Conservation (phyloP, 2,888 invertebrate species). For the Cerastoderma edule region DNA sequence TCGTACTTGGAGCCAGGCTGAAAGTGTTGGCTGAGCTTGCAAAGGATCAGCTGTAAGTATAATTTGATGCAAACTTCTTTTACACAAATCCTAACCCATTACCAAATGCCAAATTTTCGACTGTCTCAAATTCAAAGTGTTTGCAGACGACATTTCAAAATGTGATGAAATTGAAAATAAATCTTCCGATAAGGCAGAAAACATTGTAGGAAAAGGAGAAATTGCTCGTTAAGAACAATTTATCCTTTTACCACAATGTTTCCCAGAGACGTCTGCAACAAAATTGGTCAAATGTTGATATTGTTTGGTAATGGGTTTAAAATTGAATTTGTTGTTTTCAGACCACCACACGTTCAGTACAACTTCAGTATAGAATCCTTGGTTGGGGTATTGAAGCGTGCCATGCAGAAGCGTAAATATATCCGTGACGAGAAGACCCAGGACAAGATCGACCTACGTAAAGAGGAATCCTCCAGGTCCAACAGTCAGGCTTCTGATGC, state of each 20-base stretch:
- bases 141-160: no score
- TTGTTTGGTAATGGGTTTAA: no score
- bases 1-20: constrained; percentile 78
- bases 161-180: no score
- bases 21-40: constrained; percentile 80
- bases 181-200: no score
- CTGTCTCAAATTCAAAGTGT: no score
- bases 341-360: constrained; percentile 77
- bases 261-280: no score
- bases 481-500: constrained; percentile 81
- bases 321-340: constrained; percentile 63
- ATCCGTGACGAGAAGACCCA: constrained; percentile 76
- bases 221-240: no score
- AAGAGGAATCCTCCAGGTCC: constrained; percentile 75
- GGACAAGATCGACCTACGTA: constrained; percentile 68
- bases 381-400: constrained; percentile 77
- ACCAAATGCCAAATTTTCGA: no score
- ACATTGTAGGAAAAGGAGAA: no score
- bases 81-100: no score
- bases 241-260: no score
- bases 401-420: constrained; percentile 73
- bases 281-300: no score
- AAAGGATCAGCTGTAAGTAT: constrained; percentile 82
- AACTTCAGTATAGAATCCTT: constrained; percentile 79
- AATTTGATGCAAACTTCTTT: neutral